Conservation (phyloP, 2,113 vertebrate species). For the Caranx ignobilis region DNA sequence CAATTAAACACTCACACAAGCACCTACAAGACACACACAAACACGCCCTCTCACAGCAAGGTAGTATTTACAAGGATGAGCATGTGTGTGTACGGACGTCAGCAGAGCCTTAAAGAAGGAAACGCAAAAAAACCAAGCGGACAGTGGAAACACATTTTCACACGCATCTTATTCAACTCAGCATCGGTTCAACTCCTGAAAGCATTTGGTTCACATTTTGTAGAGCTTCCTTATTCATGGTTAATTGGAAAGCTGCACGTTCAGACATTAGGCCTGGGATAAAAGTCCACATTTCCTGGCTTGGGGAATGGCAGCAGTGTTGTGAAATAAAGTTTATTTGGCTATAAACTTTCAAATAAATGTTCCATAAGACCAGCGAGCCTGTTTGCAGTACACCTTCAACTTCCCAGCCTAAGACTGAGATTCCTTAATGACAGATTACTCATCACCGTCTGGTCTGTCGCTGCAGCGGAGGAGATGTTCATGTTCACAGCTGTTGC, state of each 20-base stretch:
- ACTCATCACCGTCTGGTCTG: neutral
- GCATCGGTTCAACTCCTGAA: neutral
- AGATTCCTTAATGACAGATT: constrained; percentile 15
- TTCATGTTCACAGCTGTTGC: constrained; percentile 10
- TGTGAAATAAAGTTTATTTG: constrained; percentile 63
- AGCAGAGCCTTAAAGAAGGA: neutral
- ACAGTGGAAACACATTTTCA: neutral
- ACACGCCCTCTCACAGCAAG: constrained; percentile 58
- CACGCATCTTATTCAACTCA: neutral
- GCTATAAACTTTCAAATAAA: constrained; percentile 54
- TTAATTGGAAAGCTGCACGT: neutral
- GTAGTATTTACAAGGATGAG: constrained; percentile 57
- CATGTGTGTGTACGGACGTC: constrained; percentile 49
- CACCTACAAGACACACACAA: constrained; percentile 44
- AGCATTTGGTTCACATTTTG: neutral
- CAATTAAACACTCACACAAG: constrained; percentile 58
- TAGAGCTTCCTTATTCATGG: neutral
- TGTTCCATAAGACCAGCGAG: constrained; percentile 9
- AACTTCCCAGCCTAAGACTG: neutral
- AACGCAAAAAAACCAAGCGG: neutral
- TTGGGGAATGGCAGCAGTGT: neutral
- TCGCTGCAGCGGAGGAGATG: neutral
- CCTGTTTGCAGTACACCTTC: constrained; percentile 29
- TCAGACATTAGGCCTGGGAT: neutral
- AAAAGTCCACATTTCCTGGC: constrained; percentile 6